A percentile compares a stretch with the other conserved stretches of the same genome.
These are phyloP conservation scores for Podarcis muralis DNA, from an alignment of 2,113 vertebrate genomes.

Conservation along the genomic window DNA sequence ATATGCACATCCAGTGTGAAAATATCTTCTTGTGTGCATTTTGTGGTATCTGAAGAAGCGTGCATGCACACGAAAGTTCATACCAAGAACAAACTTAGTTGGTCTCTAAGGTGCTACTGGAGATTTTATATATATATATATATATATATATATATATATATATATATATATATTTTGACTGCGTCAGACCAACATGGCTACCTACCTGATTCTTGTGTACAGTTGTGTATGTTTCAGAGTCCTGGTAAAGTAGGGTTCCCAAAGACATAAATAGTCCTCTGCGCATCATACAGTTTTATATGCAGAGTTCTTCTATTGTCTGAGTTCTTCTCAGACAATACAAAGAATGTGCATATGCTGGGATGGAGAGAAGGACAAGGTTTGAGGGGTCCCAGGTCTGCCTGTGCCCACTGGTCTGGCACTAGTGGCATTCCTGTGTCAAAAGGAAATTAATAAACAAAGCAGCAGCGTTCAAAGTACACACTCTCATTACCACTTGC, in stretches of 20 bases:
- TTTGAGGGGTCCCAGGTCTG: no score
- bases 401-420: no score
- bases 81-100: no score
- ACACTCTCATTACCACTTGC: not conserved
- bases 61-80: no score
- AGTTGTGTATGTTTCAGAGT: not conserved
- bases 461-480: not conserved
- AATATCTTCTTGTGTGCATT: not conserved
- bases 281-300: not conserved
- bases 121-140: no score
- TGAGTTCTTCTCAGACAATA: not conserved
- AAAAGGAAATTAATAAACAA: not conserved
- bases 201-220: not conserved
- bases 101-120: no score
- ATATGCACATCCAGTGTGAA: not conserved
- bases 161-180: no score
- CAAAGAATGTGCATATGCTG: not conserved
- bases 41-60: no score
- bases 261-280: not conserved
- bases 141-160: no score
- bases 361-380: not conserved
- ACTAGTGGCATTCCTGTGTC: not conserved
- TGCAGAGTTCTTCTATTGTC: not conserved
- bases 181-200: no score
- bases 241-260: not conserved